phyloP scores from a whole-genome alignment of 2,797 vertebrate genomes.

The Brachymystax lenok region DNA sequence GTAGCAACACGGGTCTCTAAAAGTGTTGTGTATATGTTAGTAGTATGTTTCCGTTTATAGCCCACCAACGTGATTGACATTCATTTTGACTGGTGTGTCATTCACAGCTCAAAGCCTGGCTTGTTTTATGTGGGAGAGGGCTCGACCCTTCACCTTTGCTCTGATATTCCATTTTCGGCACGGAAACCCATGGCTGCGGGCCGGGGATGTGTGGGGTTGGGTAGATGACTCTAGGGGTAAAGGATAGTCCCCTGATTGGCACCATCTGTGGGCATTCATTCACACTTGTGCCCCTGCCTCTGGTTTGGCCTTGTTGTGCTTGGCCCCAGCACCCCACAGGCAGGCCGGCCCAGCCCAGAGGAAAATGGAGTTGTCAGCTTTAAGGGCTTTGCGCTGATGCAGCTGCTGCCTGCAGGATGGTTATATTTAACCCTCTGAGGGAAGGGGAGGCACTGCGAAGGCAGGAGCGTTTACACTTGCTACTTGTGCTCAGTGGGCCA shows the following conservation, averaged over 20 bases:
- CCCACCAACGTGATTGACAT: conserved; percentile 3
- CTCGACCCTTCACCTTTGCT: conserved; percentile 31
- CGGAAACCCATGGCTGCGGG: conserved; percentile 52
- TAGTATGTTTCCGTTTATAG: conserved; percentile 14
- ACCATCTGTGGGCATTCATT: conserved; percentile 83
- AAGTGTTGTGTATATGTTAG: neutral
- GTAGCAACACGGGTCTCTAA: neutral
- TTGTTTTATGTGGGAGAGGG: conserved; percentile 24
- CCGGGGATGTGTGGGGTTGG: conserved; percentile 55
- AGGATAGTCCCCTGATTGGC: conserved; percentile 79
- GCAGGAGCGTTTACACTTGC: conserved; percentile 73
- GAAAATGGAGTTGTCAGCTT: conserved; percentile 76
- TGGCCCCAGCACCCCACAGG: conserved; percentile 49
- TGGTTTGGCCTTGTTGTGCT: conserved; percentile 57
- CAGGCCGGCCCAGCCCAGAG: conserved; percentile 40
- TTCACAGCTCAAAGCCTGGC: conserved; percentile 18
- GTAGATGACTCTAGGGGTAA: conserved; percentile 51
- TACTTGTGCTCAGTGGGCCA: conserved; percentile 68
- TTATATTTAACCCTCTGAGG: conserved; percentile 76
- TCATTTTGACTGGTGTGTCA: conserved; percentile 12
- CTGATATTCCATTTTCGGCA: conserved; percentile 45
- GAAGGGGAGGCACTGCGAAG: conserved; percentile 34
- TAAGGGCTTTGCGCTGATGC: conserved; percentile 73
- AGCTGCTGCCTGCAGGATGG: conserved; percentile 72
- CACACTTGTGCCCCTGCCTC: conserved; percentile 49